These are phyloP conservation scores for Notiomystis cincta DNA, from an alignment of 2,113 vertebrate genomes.

Conservation along the genomic window DNA sequence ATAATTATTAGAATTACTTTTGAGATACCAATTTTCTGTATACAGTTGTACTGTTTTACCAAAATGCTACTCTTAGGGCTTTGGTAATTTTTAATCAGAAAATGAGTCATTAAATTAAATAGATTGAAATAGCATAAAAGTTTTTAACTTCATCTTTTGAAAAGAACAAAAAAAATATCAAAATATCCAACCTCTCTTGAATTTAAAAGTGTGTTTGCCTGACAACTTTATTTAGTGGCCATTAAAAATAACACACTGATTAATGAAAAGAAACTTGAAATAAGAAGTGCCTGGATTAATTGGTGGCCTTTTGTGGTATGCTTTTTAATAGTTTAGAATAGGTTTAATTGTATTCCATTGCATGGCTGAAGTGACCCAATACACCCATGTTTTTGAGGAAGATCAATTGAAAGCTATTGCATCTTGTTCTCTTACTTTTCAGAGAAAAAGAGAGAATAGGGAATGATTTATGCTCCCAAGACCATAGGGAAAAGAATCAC, in stretches of 20 bases:
- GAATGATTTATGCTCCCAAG: background rate
- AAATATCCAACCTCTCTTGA: background rate
- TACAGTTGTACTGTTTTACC: background rate
- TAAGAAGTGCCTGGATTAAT: background rate
- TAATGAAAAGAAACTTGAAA: background rate
- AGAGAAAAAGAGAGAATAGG: background rate
- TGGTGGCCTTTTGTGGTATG: background rate
- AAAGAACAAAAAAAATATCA: background rate
- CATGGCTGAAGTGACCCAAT: background rate
- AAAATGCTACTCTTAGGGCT: background rate
- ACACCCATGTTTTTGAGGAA: background rate
- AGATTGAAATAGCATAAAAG: background rate
- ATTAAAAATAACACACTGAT: background rate
- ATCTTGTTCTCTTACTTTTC: background rate
- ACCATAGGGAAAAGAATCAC: background rate
- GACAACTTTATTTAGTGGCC: background rate
- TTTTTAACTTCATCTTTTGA: background rate
- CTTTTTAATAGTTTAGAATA: background rate
- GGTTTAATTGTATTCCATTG: background rate
- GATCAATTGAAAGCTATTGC: background rate
- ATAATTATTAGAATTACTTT: background rate
- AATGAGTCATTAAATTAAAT: background rate
- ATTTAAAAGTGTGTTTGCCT: background rate
- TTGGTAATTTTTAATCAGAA: background rate
- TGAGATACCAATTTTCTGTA: background rate